Conservation (phyloP, 1,140 invertebrate genomes). For the Pinna nobilis region DNA sequence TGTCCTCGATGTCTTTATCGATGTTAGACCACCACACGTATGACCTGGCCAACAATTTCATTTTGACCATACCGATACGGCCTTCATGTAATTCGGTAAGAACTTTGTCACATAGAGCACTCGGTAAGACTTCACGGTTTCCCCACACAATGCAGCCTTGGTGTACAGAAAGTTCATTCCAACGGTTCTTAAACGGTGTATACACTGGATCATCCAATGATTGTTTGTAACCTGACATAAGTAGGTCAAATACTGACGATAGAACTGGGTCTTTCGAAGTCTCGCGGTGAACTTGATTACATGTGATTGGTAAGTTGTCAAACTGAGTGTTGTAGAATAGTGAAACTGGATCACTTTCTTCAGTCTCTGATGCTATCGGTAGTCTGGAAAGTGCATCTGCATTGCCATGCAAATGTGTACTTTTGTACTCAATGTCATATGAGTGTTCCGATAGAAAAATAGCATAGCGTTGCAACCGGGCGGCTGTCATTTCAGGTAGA, state of each 20-base stretch:
- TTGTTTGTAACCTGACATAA: background rate
- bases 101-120: background rate
- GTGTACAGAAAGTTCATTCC: slow-evolving; percentile 20
- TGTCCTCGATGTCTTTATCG: slow-evolving; percentile 41
- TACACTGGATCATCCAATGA: background rate
- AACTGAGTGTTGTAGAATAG: slow-evolving; percentile 15
- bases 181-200: background rate
- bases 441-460: slow-evolving; percentile 65
- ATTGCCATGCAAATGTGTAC: slow-evolving; percentile 58
- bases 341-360: background rate
- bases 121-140: slow-evolving; percentile 31
- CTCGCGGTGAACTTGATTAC: slow-evolving; percentile 1
- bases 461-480: slow-evolving; percentile 69
- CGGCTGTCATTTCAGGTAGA: slow-evolving; percentile 58
- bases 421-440: slow-evolving; percentile 68
- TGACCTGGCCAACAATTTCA: slow-evolving; percentile 26
- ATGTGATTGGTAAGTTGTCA: slow-evolving; percentile 11
- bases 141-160: slow-evolving; percentile 36
- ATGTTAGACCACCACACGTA: slow-evolving; percentile 51
- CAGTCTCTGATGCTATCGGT: background rate
- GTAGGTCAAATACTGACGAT: background rate
- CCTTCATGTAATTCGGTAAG: slow-evolving; percentile 33
- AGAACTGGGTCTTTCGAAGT: background rate
- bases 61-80: slow-evolving; percentile 28
- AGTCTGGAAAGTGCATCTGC: slow-evolving; percentile 49